phyloP scores from a whole-genome alignment of 2,797 vertebrate species.

The Perodicticus potto region DNA sequence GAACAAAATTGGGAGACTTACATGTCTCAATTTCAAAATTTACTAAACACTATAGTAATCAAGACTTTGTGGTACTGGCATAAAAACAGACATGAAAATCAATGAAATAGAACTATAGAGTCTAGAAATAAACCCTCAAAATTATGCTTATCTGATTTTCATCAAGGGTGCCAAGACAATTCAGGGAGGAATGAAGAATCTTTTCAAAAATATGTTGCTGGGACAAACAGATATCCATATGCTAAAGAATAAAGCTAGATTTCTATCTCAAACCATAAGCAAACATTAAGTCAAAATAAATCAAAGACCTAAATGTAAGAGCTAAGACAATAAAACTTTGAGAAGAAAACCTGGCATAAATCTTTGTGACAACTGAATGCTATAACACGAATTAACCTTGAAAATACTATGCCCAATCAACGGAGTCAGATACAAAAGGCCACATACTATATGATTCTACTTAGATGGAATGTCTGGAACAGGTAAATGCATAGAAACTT shows the following conservation, averaged over 20 bases:
- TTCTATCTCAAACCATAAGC: not conserved
- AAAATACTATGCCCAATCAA: conserved; percentile 19
- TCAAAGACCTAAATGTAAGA: not conserved
- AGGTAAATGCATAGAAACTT: not conserved
- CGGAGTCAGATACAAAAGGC: conserved; percentile 3
- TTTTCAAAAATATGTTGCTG: not conserved
- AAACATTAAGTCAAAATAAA: not conserved
- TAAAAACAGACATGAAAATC: not conserved
- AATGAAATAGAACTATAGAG: not conserved
- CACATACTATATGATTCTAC: not conserved
- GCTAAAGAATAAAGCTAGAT: not conserved
- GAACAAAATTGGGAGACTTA: not conserved
- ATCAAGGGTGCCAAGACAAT: not conserved
- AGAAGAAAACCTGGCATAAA: conserved; percentile 6
- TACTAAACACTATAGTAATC: not conserved
- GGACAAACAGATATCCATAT: not conserved
- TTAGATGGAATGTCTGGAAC: conserved; percentile 36
- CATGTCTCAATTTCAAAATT: not conserved
- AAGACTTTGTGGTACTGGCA: not conserved
- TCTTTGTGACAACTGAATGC: not conserved
- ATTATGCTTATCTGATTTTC: not conserved
- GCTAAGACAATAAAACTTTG: conserved; percentile 2
- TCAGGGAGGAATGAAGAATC: not conserved
- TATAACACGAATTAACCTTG: conserved; percentile 12
- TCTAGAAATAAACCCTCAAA: not conserved